Evolutionary conservation across 2,113 vertebrate species (phyloP), one percentile per base, ranked within the genome.

Genomic region (Megalops atlanticus): DNA sequence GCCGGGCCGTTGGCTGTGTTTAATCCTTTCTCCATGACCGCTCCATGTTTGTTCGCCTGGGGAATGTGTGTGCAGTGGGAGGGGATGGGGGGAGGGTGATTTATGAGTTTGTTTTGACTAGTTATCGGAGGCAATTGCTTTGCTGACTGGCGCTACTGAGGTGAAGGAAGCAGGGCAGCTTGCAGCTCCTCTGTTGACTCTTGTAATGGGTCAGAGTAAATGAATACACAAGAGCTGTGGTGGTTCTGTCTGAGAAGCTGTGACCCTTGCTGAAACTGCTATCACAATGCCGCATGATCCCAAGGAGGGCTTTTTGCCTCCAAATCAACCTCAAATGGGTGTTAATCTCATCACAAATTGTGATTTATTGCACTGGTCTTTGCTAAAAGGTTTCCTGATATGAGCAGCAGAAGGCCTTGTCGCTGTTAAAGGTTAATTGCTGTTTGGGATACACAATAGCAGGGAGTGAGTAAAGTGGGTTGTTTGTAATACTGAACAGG

Each of bases 281-380:
- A 88, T 85, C 84, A 84, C 87, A 83, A 86, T 84, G 87, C 81
- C 81, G 76, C 84, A 41, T 76, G 43, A 88, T 91, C 88, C 84
- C 90, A 90, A 91, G 88, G 84, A 91, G 87, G 90, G 91, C 86
- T 90, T 90, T 91, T 64, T 89, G 84, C n/a, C 88, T 92, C 89
- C 86, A 87, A 90, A 87, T 90, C 87, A 89, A 89, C 91, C 89
- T 85, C 84, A 47, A 79, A 78, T 41, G 86, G 86, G 58, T 81
- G 87, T 90, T 93, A 92, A 92, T 90, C 89, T 89, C 89, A 92
- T 90, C 89, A 89, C 88, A 82, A 81, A 82, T 83, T 68, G 35
- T 92, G 92, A 92, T 91, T 91, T 92, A 92, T 92, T 89, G 88
- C 91, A 88, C 86, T 82, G 54, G 84, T 79, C 84, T 80, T 83